Evolutionary conservation across 2,797 vertebrate genomes (phyloP), one percentile per base, ranked within the genome.

Genomic region (Mus caroli): DNA sequence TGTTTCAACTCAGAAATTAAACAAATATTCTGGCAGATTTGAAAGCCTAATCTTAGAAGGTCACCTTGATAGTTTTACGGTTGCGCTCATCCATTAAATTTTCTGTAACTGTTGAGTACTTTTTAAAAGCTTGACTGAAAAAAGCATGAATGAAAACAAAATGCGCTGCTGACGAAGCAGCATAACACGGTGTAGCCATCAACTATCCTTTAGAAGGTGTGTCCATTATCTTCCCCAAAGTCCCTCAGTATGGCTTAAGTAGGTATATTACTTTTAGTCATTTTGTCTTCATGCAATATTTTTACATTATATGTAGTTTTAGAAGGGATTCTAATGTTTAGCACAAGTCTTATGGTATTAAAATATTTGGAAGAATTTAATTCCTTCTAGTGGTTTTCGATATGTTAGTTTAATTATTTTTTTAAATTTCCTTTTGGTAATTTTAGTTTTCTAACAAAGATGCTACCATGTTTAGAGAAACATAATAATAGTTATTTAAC

Each of bases 1-100:
- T 90, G 4, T 76, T 88, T 14, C 67, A 62, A 26, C 54, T 26
- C 19, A 92, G 56, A 95, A 89, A n/a, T 1, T 0, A 31, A 75
- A n/a, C 37, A 96, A 76, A 86, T 67, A 84, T 50, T 84, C 86
- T 75, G 46, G 20, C 58, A 79, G 73, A 15, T 75, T 93, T n/a
- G 56, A 84, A 83, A 90, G 28, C 54, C 6, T 54, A 76, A 84
- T 88, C 31, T 50, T 54, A 6, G 1, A 43, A 4, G 64, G 2
- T 62, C 75, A 2, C 37, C 1, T 0, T 6, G 8, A 37, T 79
- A 22, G 6, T 28, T 82, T 8, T 40, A 92, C 40, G 19, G 89
- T 76, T 76, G n/a, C 24, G 37, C 19, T 40, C 69, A 93, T 88
- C 22, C 15, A 7, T 6, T 37, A 46, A 73, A 22, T 50, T 77